phyloP scores from a whole-genome alignment of 2,888 invertebrate genomes.

The Acrocyrtus sp. region DNA sequence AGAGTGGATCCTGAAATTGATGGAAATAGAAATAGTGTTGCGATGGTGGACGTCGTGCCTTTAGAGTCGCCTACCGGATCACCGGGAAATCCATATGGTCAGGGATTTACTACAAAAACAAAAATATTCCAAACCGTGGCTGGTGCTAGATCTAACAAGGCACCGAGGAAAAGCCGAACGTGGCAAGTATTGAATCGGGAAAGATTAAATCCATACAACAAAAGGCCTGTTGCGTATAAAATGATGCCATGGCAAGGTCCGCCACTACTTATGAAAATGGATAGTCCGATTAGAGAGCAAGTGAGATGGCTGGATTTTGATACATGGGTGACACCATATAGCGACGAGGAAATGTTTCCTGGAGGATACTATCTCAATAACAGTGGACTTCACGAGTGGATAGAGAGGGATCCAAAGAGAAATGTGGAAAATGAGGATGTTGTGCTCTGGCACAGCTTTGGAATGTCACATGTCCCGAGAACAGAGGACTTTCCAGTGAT shows the following conservation, averaged over 20 bases:
- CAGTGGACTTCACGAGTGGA: conserved; percentile 51
- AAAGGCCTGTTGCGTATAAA: conserved; percentile 36
- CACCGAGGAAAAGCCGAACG: conserved; percentile 19
- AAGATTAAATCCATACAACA: conserved; percentile 5
- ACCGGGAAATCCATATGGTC: conserved; percentile 45
- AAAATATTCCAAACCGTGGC: conserved; percentile 28
- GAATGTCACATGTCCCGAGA: conserved; percentile 46
- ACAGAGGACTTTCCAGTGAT: conserved; percentile 45
- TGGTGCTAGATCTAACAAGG: conserved; percentile 9
- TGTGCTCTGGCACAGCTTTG: conserved; percentile 53
- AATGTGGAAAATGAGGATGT: conserved; percentile 43
- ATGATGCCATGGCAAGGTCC: conserved; percentile 30
- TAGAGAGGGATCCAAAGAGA: conserved; percentile 16
- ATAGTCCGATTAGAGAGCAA: conserved; percentile 35
- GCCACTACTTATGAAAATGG: conserved; percentile 8
- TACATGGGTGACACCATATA: conserved; percentile 50
- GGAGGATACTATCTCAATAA: conserved; percentile 48
- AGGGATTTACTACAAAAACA: conserved; percentile 28
- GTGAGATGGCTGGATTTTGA: conserved; percentile 42
- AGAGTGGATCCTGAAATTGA: conserved; percentile 47
- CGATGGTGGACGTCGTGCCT: conserved; percentile 28
- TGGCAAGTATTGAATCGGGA: conserved; percentile 43
- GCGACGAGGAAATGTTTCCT: conserved; percentile 49
- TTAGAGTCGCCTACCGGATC: conserved; percentile 21
- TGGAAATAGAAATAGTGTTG: conserved; percentile 39